Conservation (phyloP, 2,797 vertebrate genomes). For the Chelon labrosus region DNA sequence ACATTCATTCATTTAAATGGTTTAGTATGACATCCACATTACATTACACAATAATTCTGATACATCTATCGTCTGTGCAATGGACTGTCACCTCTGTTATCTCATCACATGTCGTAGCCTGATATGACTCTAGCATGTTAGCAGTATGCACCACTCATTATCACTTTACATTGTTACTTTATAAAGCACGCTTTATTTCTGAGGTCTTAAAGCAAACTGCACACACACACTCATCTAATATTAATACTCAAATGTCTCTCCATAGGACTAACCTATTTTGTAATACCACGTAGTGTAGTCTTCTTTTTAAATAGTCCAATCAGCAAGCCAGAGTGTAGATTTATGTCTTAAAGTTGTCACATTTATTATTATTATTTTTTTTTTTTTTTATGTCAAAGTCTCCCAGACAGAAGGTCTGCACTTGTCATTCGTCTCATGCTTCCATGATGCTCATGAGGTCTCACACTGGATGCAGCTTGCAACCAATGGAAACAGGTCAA, state of each 20-base stretch:
- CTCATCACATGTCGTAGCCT: slow-evolving; percentile 18
- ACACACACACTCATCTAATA: not conserved
- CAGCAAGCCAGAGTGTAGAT: not conserved
- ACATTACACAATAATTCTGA: not conserved
- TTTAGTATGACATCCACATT: not conserved
- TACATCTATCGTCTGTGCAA: not conserved
- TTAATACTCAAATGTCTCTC: not conserved
- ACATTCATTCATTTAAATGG: not conserved
- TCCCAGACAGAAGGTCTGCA: not conserved
- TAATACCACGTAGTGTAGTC: not conserved
- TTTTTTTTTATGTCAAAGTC: not conserved
- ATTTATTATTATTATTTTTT: not conserved
- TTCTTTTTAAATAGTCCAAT: not conserved
- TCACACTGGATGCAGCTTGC: slow-evolving; percentile 1
- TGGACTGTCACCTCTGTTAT: slow-evolving; percentile 58
- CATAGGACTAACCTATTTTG: not conserved
- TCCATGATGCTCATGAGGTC: not conserved
- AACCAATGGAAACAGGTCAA: slow-evolving; percentile 44
- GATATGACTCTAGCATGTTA: not conserved
- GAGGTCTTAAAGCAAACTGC: not conserved
- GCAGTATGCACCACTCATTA: not conserved
- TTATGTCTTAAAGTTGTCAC: not conserved
- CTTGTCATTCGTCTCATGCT: not conserved
- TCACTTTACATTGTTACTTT: not conserved
- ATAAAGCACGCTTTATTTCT: not conserved